Conservation (phyloP, 2,113 vertebrate species). For the Enhydra lutris region DNA sequence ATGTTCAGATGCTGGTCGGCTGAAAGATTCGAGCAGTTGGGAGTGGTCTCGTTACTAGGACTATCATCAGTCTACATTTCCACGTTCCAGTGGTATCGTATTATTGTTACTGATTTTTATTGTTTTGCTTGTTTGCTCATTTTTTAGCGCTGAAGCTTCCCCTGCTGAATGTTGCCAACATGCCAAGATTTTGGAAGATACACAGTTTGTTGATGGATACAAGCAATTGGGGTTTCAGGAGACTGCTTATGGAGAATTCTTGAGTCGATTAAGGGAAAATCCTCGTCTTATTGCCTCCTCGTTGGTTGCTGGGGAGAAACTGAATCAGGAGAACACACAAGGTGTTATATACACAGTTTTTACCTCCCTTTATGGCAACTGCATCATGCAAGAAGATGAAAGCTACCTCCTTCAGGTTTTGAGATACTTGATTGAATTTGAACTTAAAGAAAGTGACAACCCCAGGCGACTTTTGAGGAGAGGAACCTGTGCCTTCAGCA, state of each 20-base stretch:
- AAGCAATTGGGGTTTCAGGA: conserved; percentile 98
- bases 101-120: conserved; percentile 7
- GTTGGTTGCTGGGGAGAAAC: conserved; percentile 94
- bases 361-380: conserved; percentile 98
- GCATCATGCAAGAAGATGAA: conserved; percentile 99
- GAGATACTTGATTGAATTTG: conserved; percentile 96
- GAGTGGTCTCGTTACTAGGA: neutral
- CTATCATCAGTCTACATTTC: neutral
- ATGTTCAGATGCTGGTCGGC: neutral
- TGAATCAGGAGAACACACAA: conserved; percentile 96
- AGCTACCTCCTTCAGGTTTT: conserved; percentile 97
- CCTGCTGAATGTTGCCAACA: conserved; percentile 98
- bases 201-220: conserved; percentile 97
- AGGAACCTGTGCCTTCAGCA: conserved; percentile 98
- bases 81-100: neutral
- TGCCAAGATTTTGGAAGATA: conserved; percentile 96
- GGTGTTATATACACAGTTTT: conserved; percentile 94
- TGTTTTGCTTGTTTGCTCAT: conserved; percentile 49
- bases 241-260: conserved; percentile 94
- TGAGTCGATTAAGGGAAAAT: conserved; percentile 94
- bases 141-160: conserved; percentile 93
- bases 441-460: conserved; percentile 97
- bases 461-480: conserved; percentile 92
- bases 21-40: conserved; percentile 36
- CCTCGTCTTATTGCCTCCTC: conserved; percentile 96